These are phyloP conservation scores for Takifugu flavidus DNA, from an alignment of 2,113 vertebrate species.

Conservation along the genomic window DNA sequence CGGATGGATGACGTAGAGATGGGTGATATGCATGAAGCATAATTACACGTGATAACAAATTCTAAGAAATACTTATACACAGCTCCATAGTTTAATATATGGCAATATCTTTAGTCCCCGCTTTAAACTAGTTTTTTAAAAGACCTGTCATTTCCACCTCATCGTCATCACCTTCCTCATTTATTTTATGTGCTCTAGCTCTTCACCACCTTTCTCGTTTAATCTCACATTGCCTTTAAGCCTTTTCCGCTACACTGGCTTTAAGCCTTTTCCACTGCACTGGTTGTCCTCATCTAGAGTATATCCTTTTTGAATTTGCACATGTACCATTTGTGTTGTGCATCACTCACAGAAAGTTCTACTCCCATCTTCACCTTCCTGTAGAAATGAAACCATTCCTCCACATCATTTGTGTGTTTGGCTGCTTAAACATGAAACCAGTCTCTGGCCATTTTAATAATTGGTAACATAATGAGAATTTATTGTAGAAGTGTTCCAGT, in stretches of 20 bases:
- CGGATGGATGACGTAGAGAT: too few species aligned
- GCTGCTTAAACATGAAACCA: slow-evolving; percentile 73
- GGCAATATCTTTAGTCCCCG: slow-evolving; percentile 24
- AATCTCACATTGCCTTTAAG: slow-evolving; percentile 46
- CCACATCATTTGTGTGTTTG: slow-evolving; percentile 68
- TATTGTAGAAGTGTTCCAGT: too few species aligned
- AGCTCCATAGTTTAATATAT: too few species aligned
- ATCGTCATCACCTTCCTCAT: slow-evolving; percentile 36
- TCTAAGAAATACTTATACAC: too few species aligned
- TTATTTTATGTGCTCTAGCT: slow-evolving; percentile 41
- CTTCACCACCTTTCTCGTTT: slow-evolving; percentile 30
- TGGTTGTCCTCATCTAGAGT: slow-evolving; percentile 38
- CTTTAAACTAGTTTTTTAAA: slow-evolving; percentile 17
- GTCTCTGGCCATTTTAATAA: slow-evolving; percentile 67
- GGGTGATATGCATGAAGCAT: too few species aligned
- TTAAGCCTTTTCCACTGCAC: slow-evolving; percentile 45
- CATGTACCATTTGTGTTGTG: slow-evolving; percentile 39
- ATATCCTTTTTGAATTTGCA: slow-evolving; percentile 35
- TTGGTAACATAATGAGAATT: background rate
- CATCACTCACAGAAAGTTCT: slow-evolving; percentile 36
- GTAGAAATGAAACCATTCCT: slow-evolving; percentile 68
- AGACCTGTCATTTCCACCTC: slow-evolving; percentile 39
- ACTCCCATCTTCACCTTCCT: slow-evolving; percentile 30
- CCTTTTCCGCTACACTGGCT: slow-evolving; percentile 37
- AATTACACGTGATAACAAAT: too few species aligned